Evolutionary conservation across 2,888 invertebrate genomes (phyloP), one percentile per base, ranked within the genome.

Genomic region (Lasioglossum malachurum): DNA sequence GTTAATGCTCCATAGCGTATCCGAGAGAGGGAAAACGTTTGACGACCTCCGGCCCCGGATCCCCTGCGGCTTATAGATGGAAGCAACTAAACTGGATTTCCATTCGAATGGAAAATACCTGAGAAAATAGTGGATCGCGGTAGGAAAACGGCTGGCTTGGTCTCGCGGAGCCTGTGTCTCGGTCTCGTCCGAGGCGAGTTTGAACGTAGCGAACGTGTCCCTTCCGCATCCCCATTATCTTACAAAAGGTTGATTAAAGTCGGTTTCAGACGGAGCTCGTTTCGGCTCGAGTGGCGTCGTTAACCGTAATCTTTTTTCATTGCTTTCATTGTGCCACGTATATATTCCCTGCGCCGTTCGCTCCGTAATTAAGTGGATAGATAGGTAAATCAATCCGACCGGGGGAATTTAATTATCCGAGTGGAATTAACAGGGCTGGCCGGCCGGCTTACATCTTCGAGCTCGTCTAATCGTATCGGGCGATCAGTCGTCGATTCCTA

Each of bases 201-300:
- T 31, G 19, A 64, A 64, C 64, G 64, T 16, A 16, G 75, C 78
- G 57, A 78, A 69, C 87, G 80, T 60, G 69, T 81, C 83, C 76
- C 69, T 76, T 83, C 69, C 75, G 75, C 78, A 23, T 78, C 60
- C 76, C 80, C 76, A 86, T 87, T 87, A 87, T 81, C 86, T 80
- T 73, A 83, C 87, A 87, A 87, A 87, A 83, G 80, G 80, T 86
- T 57, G 87, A 87, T 87, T 86, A 86, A 86, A 87, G 76, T 79
- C 49, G 49, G 23, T 78, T 74, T 44, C 82, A 75, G n/a, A 5
- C 69, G 75, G 75, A 23, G 19, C n/a, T 31, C 31, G 41, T 74
- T 64, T 38, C 67, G 41, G 27, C 60, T 85, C 75, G 84, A 86
- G 80, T 73, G 80, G 72, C 77, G 46, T 80, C 75, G 80, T 87